These are phyloP conservation scores for Amphiprion clarkii DNA, from an alignment of 2,797 vertebrate species.

Conservation along the genomic window DNA sequence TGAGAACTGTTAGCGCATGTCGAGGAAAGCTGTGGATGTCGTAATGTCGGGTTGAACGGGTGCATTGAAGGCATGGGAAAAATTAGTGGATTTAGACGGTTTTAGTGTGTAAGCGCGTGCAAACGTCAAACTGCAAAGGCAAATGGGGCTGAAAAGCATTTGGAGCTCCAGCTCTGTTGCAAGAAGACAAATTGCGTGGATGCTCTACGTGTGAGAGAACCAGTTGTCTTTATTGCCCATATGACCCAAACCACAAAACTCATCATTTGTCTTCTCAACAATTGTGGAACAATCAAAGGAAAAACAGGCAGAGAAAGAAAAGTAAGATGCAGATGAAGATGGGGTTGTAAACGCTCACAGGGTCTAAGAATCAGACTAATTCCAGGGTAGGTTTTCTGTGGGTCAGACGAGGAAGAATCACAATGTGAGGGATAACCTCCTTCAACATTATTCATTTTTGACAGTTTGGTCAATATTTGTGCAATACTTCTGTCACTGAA, in stretches of 20 bases:
- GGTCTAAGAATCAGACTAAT: too few relatives aligned
- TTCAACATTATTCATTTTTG: too few relatives aligned
- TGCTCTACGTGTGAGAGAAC: constrained; percentile 14
- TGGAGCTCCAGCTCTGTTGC: constrained; percentile 21
- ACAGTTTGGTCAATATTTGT: too few relatives aligned
- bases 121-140: constrained; percentile 1
- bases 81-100: constrained; percentile 27
- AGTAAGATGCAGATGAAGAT: too few relatives aligned
- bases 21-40: constrained; percentile 52
- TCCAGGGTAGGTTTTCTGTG: too few relatives aligned
- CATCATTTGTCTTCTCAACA: constrained; percentile 44
- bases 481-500: too few relatives aligned
- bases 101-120: constrained; percentile 12
- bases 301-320: background rate
- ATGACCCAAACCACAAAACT: constrained; percentile 22
- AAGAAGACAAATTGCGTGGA: constrained; percentile 44
- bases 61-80: constrained; percentile 40
- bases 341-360: too few relatives aligned
- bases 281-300: constrained; percentile 2
- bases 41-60: constrained; percentile 58
- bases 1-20: constrained; percentile 73
- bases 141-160: constrained; percentile 15
- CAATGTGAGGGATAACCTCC: too few relatives aligned
- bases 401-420: too few relatives aligned
- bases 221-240: constrained; percentile 42